phyloP scores from a whole-genome alignment of 2,888 invertebrate genomes.

The Pseudococcus viburni region DNA sequence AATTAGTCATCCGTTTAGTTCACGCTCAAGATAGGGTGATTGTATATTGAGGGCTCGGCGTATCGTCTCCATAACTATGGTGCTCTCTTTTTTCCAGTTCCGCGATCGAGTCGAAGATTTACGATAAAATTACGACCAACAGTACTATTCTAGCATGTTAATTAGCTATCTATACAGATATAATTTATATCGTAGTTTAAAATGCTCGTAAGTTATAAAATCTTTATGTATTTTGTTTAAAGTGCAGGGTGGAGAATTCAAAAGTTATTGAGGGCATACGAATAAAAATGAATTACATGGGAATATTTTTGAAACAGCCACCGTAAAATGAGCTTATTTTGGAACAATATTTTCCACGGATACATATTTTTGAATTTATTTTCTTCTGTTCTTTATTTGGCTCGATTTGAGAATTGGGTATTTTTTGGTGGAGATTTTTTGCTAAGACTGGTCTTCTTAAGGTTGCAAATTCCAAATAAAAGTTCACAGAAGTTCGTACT shows the following conservation, averaged over 20 bases:
- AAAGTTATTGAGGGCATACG: not conserved
- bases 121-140: not conserved
- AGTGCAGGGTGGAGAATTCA: not conserved
- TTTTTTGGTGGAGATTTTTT: no score
- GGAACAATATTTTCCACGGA: no score
- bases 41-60: not conserved
- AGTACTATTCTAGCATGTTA: not conserved
- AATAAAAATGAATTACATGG: not conserved
- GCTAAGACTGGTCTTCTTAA: no score
- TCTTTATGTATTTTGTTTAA: not conserved
- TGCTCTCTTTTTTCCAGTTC: not conserved
- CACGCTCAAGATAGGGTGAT: not conserved
- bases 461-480: no score
- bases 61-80: not conserved
- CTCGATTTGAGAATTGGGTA: no score
- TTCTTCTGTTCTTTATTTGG: no score
- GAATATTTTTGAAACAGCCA: no score
- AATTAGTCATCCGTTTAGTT: constrained; percentile 12
- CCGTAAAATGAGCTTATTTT: no score
- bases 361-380: no score
- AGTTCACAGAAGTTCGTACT: no score
- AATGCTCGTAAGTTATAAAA: not conserved
- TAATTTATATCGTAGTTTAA: not conserved
- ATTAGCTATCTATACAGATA: not conserved
- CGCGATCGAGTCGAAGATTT: not conserved